Percentiles rank a stretch among this genome's conserved stretches.
These are phyloP conservation scores for Mobula hypostoma DNA, from an alignment of 2,113 vertebrate genomes.

Conservation along the genomic window DNA sequence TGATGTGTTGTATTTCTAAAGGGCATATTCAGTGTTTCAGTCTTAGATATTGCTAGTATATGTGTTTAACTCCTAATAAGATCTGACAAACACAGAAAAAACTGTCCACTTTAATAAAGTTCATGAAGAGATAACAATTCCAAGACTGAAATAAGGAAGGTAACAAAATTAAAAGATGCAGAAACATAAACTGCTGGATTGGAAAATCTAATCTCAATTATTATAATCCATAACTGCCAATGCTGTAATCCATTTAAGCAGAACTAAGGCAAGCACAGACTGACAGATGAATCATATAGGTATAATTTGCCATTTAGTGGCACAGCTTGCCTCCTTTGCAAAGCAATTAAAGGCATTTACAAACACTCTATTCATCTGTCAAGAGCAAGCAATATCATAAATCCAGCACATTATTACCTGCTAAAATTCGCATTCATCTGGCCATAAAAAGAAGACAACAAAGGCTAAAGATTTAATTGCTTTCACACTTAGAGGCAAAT, in stretches of 20 bases:
- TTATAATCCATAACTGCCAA: background rate
- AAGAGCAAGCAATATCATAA: background rate
- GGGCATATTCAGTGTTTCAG: background rate
- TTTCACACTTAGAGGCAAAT: background rate
- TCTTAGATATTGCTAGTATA: background rate
- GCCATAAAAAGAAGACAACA: background rate
- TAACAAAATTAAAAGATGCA: conserved; percentile 18
- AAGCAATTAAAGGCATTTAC: conserved; percentile 1
- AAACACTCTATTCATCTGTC: background rate
- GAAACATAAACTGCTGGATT: background rate
- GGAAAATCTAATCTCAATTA: conserved; percentile 11
- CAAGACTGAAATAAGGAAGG: conserved; percentile 8
- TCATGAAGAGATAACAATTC: background rate
- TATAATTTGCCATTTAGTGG: background rate
- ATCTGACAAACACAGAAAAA: conserved; percentile 20
- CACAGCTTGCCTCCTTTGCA: background rate
- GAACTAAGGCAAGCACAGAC: background rate
- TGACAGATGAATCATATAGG: conserved; percentile 15
- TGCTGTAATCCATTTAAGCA: conserved; percentile 22
- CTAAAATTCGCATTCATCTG: background rate
- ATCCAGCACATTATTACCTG: background rate
- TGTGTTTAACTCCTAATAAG: background rate
- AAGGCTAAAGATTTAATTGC: background rate
- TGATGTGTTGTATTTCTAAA: conserved; percentile 16
- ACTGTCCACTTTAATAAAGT: background rate